These are phyloP conservation scores for Torymus aiolomorphi DNA, from an alignment of 2,888 invertebrate genomes.

Conservation along the genomic window DNA sequence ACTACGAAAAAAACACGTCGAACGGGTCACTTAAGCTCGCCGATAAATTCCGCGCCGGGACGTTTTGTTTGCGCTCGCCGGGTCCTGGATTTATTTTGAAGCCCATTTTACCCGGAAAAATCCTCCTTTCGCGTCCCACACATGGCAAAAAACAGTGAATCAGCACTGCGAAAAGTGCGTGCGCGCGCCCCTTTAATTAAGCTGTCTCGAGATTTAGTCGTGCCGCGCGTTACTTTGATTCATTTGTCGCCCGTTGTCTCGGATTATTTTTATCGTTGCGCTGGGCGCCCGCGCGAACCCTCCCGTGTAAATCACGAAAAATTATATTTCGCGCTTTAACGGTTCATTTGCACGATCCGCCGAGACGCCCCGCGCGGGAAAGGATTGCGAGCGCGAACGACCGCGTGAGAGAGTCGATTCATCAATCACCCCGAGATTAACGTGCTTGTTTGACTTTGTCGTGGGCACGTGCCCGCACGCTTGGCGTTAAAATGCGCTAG, in stretches of 20 bases:
- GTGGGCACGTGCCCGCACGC: background rate
- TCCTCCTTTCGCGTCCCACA: background rate
- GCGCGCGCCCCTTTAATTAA: slow-evolving; percentile 42
- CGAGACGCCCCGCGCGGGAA: background rate
- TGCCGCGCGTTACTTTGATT: slow-evolving; percentile 38
- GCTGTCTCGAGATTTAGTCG: slow-evolving; percentile 43
- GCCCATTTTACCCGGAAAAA: slow-evolving; percentile 36
- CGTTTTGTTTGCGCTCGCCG: slow-evolving; percentile 37
- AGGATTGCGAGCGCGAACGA: background rate
- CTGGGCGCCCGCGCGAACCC: no score
- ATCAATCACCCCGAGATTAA: slow-evolving; percentile 27
- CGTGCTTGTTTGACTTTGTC: slow-evolving; percentile 9
- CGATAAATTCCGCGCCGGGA: slow-evolving; percentile 44
- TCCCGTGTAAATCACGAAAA: slow-evolving; percentile 23
- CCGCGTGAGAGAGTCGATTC: background rate
- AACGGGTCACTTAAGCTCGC: slow-evolving; percentile 47
- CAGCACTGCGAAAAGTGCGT: slow-evolving; percentile 10
- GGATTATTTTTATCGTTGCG: slow-evolving; percentile 40
- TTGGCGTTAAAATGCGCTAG: no score
- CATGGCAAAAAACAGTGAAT: background rate
- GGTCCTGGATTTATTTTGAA: slow-evolving; percentile 37
- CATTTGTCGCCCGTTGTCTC: slow-evolving; percentile 32
- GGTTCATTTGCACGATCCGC: slow-evolving; percentile 3
- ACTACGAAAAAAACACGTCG: slow-evolving; percentile 33
- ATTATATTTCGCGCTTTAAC: slow-evolving; percentile 35